Evolutionary conservation across 2,113 vertebrate genomes (phyloP), one percentile per base, ranked within the genome.

Genomic region (Actinemys pallida): DNA sequence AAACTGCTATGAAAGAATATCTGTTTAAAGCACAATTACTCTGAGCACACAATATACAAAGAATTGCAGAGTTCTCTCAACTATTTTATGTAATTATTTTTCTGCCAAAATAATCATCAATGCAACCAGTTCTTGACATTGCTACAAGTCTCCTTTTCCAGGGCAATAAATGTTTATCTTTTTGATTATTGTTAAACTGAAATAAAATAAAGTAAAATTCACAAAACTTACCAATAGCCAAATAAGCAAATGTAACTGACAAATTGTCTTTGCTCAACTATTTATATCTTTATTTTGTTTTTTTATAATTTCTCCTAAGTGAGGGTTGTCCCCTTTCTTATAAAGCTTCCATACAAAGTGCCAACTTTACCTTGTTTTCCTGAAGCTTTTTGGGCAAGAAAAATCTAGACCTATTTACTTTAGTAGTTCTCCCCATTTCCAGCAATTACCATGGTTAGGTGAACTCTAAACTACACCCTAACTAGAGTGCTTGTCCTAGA

Each of bases 321-420:
- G 56, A 84, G 19, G 84, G 84, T 90, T 57, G 45, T 57, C 76
- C 39, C 83, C 5, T 83, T 76, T 39, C 54, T 76, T 86, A 47
- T n/a, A 93, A 81, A 88, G 90, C n/a, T 86, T 19, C 29, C 86
- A 92, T 91, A 93, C 5, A 62, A 93, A 93, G 81, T 79, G 14
- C 54, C n/a, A 3, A 65, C 62, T 65, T 56, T 35, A 27, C 5
- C 57, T 59, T 59, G 12, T 59, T 59, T 65, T 65, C 14, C 31
- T 35, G 62, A 42, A 47, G 76, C 39, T 95, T 88, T 49, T 81
- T 14, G 20, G 6, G 42, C 20, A 83, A 27, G 87, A 87, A 20
- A 76, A 78, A 42, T 11, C 57, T 89, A 88, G 75, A 56, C 62
- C 50, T 80, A 14, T 56, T 90, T 86, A n/a, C 65, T 91, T n/a